Evolutionary conservation across 2,113 vertebrate genomes (phyloP).

Genomic region (Ceyx melanurus): DNA sequence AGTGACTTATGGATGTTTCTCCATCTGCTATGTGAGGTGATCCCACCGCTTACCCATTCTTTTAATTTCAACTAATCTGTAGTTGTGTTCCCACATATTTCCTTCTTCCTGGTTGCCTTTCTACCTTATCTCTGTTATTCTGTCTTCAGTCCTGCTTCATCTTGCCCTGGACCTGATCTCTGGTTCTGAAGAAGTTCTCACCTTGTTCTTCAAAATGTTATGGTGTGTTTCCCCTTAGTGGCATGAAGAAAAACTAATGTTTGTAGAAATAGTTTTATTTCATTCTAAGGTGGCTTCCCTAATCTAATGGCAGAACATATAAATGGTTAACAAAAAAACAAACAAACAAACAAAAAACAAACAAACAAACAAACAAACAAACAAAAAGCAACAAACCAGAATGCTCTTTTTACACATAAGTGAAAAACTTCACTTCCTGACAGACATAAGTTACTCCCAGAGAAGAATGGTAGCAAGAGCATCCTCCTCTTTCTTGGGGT

Average conservation of each 20-base stretch:
- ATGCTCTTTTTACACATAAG: rapidly evolving
- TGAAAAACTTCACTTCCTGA: background rate
- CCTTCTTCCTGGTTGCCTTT: background rate
- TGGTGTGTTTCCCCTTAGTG: background rate
- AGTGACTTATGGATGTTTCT: background rate
- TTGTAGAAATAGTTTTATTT: background rate
- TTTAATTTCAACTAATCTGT: background rate
- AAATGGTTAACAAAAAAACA: background rate
- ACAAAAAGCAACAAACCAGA: background rate
- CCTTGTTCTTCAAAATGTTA: background rate
- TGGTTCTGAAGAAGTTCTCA: background rate
- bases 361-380: too few species aligned
- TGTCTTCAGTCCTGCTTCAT: background rate
- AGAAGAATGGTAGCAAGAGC: background rate
- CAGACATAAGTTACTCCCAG: background rate
- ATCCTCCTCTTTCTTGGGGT: background rate
- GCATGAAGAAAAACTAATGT: background rate
- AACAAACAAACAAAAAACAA: too few species aligned
- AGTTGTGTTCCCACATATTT: background rate
- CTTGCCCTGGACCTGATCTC: background rate
- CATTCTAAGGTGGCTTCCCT: background rate
- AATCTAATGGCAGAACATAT: background rate
- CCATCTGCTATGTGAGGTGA: background rate
- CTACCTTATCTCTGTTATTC: background rate
- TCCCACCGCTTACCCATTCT: background rate